These are phyloP conservation scores for Patella pellucida DNA, from an alignment of 2,888 invertebrate genomes.

Conservation along the genomic window DNA sequence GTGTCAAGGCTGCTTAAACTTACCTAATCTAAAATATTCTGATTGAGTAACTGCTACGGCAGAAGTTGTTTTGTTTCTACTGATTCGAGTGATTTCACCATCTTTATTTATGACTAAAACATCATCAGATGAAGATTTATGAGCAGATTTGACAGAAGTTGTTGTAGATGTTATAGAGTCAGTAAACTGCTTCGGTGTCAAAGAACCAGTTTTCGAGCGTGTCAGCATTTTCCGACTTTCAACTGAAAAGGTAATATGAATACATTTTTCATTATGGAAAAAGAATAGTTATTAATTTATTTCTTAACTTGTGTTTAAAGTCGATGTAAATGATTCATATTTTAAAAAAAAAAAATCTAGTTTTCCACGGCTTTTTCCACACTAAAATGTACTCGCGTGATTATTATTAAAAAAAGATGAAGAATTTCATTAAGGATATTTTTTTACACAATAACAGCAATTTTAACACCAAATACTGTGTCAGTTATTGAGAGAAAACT, in stretches of 20 bases:
- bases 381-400: no score
- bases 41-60: conserved; percentile 43
- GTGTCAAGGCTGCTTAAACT: neutral
- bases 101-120: conserved; percentile 69
- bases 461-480: no score
- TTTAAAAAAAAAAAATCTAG: no score
- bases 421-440: no score
- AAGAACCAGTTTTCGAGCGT: conserved; percentile 83
- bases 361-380: no score
- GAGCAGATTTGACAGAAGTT: conserved; percentile 46
- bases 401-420: no score
- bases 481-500: no score
- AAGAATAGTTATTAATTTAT: no score
- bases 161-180: conserved; percentile 71
- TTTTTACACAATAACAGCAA: no score
- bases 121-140: conserved; percentile 56
- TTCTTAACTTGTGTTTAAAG: no score
- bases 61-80: conserved; percentile 50
- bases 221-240: conserved; percentile 77
- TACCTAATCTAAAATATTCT: conserved; percentile 60
- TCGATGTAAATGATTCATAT: no score
- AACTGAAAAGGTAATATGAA: conserved; percentile 14
- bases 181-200: conserved; percentile 77
- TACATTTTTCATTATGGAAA: neutral
- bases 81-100: conserved; percentile 66